Evolutionary conservation across 2,797 vertebrate genomes (phyloP).

Genomic region (Champsocephalus esox): DNA sequence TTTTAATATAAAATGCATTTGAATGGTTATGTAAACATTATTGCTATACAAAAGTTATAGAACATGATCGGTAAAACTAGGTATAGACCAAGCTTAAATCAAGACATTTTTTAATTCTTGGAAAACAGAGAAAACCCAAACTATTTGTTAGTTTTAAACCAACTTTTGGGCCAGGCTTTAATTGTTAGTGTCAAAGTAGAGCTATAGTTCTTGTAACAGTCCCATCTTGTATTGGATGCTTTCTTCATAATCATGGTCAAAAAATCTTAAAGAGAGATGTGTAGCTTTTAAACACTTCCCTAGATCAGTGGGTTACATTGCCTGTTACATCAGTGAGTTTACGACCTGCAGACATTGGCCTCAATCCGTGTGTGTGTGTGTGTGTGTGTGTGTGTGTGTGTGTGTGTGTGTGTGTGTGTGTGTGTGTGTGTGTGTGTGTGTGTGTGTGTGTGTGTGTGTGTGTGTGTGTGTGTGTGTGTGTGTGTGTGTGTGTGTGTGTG

Average conservation of each 20-base stretch:
- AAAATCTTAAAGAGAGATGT: conserved; percentile 43
- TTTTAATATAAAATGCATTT: too few species aligned
- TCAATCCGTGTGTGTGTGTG: conserved; percentile 43
- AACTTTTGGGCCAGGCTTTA: neutral
- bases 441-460: too few species aligned
- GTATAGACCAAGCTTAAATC: neutral
- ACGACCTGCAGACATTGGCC: conserved; percentile 82
- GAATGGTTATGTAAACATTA: neutral
- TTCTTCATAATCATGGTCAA: conserved; percentile 23
- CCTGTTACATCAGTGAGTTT: conserved; percentile 78
- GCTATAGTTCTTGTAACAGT: neutral
- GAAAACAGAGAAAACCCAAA: neutral
- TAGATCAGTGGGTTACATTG: conserved; percentile 60
- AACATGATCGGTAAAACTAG: neutral
- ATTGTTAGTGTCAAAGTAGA: conserved; percentile 11
- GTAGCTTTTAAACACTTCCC: conserved; percentile 60
- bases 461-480: too few species aligned
- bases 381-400: conserved; percentile 45
- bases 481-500: neutral
- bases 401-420: conserved; percentile 28
- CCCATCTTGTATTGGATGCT: neutral
- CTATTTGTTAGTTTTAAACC: conserved; percentile 1
- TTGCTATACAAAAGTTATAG: neutral
- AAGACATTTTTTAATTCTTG: conserved; percentile 6
- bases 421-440: conserved; percentile 38